Percentiles rank a stretch among this genome's conserved stretches.
phyloP scores from a whole-genome alignment of 2,113 vertebrate species.

The Struthio camelus region DNA sequence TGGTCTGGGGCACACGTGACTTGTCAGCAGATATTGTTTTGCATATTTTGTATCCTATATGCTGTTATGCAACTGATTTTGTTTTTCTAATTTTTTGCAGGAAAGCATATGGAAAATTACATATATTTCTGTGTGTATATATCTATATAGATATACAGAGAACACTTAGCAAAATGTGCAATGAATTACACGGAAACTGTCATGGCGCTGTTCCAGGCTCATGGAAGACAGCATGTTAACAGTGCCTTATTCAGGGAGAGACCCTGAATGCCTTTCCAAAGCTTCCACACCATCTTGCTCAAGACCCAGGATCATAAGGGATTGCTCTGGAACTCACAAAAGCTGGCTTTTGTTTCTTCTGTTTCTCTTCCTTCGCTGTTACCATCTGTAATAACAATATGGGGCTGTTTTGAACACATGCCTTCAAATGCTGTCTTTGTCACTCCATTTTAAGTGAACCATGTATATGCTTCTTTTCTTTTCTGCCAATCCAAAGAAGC shows the following conservation, averaged over 20 bases:
- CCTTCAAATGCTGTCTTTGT: conserved; percentile 46
- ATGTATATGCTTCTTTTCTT: conserved; percentile 33
- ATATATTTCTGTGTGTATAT: conserved; percentile 44
- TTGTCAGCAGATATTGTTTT: not conserved
- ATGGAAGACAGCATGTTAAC: conserved; percentile 43
- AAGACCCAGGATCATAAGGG: conserved; percentile 67
- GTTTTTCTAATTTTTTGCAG: conserved; percentile 61
- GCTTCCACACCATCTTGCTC: conserved; percentile 66
- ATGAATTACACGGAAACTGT: conserved; percentile 12
- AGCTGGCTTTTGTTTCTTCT: conserved; percentile 78
- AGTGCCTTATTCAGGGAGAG: conserved; percentile 56
- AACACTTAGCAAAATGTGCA: conserved; percentile 63
- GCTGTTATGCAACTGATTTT: not conserved
- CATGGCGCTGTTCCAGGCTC: conserved; percentile 49
- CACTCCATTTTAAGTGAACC: conserved; percentile 51
- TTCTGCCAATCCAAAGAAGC: conserved; percentile 20
- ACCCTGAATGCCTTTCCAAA: conserved; percentile 62
- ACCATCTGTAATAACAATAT: conserved; percentile 60
- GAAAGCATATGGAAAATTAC: conserved; percentile 52
- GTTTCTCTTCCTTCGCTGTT: conserved; percentile 55
- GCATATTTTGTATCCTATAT: not conserved
- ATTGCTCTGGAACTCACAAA: conserved; percentile 70
- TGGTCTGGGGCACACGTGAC: not conserved
- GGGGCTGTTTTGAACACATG: conserved; percentile 46
- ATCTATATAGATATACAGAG: conserved; percentile 54